phyloP scores from a whole-genome alignment of 2,113 vertebrate species.

The Promerops cafer region DNA sequence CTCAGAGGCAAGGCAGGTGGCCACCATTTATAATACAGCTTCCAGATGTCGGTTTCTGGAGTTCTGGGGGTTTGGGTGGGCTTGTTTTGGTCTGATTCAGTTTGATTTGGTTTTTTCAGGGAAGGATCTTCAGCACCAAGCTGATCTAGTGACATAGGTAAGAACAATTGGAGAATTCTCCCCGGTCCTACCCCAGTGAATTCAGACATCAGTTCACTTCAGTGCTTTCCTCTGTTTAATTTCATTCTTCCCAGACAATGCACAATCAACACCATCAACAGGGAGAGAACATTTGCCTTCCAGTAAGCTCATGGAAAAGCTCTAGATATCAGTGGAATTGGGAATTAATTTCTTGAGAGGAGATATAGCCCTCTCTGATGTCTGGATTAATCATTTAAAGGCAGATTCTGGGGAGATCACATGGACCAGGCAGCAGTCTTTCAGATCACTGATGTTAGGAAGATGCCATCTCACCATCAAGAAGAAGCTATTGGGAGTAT shows the following conservation, averaged over 20 bases:
- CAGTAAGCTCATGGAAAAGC: background rate
- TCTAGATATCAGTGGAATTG: background rate
- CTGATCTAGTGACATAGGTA: background rate
- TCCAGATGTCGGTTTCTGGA: fast-evolving
- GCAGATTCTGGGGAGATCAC: too few species aligned
- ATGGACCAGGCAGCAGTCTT: background rate
- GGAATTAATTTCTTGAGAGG: background rate
- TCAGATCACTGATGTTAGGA: background rate
- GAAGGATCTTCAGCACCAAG: background rate
- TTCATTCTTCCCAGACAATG: background rate
- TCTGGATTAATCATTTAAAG: background rate
- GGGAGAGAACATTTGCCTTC: background rate
- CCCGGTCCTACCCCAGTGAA: background rate
- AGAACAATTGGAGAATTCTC: background rate
- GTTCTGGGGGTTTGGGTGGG: background rate
- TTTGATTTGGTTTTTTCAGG: background rate
- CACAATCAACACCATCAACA: background rate
- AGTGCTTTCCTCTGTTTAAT: background rate
- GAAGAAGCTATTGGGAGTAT: background rate
- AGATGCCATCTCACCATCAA: background rate
- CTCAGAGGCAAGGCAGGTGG: background rate
- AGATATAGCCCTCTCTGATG: background rate
- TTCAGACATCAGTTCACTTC: background rate
- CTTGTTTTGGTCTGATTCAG: background rate
- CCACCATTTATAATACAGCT: background rate